Conservation (phyloP, 2,113 vertebrate species). For the Ia io region DNA sequence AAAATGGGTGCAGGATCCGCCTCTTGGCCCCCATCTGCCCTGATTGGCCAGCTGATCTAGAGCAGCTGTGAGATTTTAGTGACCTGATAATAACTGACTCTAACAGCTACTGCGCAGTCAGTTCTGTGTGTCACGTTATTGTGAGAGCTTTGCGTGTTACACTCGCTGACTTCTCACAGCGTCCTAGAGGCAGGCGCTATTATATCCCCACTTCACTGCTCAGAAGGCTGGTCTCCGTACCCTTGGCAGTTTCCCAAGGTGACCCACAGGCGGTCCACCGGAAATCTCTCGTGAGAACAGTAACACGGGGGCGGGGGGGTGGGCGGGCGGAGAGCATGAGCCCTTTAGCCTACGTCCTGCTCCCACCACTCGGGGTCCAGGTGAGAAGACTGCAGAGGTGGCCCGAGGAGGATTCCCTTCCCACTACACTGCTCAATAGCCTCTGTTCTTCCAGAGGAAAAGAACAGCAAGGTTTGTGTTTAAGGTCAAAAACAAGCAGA, state of each 20-base stretch:
- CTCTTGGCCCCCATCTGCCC: accelerated
- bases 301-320: too few relatives aligned
- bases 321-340: not conserved
- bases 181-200: not conserved
- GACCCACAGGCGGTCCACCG: not conserved
- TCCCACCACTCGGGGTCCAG: not conserved
- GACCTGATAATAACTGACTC: too few relatives aligned
- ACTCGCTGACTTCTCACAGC: not conserved
- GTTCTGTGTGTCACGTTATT: too few relatives aligned
- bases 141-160: not conserved
- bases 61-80: not conserved
- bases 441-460: not conserved
- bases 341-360: accelerated
- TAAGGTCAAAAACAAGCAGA: not conserved
- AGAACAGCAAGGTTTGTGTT: not conserved
- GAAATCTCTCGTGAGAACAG: not conserved
- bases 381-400: not conserved
- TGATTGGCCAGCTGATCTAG: not conserved
- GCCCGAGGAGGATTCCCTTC: not conserved
- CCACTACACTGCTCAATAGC: not conserved
- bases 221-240: not conserved
- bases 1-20: accelerated
- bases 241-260: not conserved
- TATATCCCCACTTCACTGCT: not conserved
- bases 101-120: not conserved